phyloP scores from a whole-genome alignment of 1,140 invertebrate species.

The Tetraneura akinire region DNA sequence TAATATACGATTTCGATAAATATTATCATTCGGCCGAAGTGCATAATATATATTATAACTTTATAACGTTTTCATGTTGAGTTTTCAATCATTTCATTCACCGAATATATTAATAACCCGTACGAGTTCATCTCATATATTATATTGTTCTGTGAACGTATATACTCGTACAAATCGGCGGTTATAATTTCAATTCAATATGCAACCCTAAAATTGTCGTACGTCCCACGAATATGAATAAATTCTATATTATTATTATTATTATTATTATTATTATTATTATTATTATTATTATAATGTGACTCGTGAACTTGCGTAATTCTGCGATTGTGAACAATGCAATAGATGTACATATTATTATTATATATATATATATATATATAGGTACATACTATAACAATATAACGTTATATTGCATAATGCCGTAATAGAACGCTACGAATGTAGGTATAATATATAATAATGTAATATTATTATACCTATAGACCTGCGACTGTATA shows the following conservation, averaged over 20 bases:
- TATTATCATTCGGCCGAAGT: too few relatives aligned
- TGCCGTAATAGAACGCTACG: too few relatives aligned
- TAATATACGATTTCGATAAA: too few relatives aligned
- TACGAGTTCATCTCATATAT: too few relatives aligned
- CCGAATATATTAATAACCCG: too few relatives aligned
- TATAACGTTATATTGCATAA: neutral
- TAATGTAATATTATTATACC: neutral
- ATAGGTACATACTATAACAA: neutral
- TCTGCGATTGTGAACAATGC: constrained; percentile 14
- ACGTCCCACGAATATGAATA: neutral
- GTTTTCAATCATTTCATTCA: too few relatives aligned
- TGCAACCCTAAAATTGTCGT: constrained; percentile 23
- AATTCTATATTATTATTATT: neutral
- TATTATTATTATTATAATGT: neutral
- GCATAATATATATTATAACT: too few relatives aligned
- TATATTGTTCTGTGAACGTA: constrained; percentile 11
- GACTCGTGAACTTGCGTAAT: constrained; percentile 27
- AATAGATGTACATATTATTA: neutral
- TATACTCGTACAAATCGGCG: too few relatives aligned
- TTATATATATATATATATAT: too few relatives aligned
- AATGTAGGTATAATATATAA: too few relatives aligned
- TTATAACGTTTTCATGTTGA: too few relatives aligned
- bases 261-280: too few relatives aligned
- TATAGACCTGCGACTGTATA: neutral
- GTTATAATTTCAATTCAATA: neutral